These are phyloP conservation scores for Himantopus leucocephalus DNA, from an alignment of 2,113 vertebrate species.

Conservation along the genomic window DNA sequence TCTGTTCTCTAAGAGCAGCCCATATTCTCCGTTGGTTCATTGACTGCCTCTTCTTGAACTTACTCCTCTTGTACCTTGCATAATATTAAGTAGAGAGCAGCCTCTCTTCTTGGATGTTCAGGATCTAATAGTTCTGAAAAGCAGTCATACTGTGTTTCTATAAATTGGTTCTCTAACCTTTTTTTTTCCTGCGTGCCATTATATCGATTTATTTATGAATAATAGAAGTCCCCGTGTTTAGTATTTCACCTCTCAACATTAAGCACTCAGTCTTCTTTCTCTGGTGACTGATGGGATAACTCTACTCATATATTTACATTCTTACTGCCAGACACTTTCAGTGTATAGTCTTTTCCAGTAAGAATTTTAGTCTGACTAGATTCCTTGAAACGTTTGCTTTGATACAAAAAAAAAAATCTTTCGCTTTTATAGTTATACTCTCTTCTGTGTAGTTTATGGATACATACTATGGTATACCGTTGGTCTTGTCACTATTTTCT, in stretches of 20 bases:
- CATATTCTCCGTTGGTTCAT: background rate
- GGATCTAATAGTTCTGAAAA: background rate
- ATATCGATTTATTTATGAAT: slow-evolving; percentile 37
- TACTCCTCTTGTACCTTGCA: background rate
- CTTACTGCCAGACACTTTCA: background rate
- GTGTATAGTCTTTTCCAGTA: background rate
- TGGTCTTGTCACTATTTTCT: background rate
- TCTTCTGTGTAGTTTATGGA: background rate
- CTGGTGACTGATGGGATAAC: slow-evolving; percentile 28
- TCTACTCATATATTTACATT: slow-evolving; percentile 17
- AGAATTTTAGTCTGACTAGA: background rate
- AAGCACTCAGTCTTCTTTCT: slow-evolving; percentile 11
- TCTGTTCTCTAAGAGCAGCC: background rate
- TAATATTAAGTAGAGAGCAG: background rate
- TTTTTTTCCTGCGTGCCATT: background rate
- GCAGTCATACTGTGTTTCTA: background rate
- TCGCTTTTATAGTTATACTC: background rate
- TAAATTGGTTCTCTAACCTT: slow-evolving; percentile 8
- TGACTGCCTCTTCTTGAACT: background rate
- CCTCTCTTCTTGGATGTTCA: background rate
- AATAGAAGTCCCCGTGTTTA: slow-evolving; percentile 11
- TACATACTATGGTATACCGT: background rate
- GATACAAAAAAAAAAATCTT: background rate
- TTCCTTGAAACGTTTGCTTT: slow-evolving; percentile 21
- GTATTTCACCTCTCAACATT: slow-evolving; percentile 37